Conservation (phyloP, 2,888 invertebrate species). For the Limnephilus marmoratus region DNA sequence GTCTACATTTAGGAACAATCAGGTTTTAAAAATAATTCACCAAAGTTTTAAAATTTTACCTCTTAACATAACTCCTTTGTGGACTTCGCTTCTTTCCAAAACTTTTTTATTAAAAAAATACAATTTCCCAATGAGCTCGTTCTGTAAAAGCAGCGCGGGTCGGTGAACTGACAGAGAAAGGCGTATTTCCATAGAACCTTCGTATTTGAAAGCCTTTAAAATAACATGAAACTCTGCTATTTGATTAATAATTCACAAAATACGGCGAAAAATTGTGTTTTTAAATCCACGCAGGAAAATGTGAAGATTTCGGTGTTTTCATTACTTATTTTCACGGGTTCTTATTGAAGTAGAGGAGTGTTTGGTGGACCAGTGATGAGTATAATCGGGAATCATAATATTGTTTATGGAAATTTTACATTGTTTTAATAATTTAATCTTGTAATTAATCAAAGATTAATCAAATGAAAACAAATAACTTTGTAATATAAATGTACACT, state of each 20-base stretch:
- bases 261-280: background rate
- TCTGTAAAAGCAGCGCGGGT: background rate
- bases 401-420: too few relatives aligned
- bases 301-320: background rate
- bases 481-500: too few relatives aligned
- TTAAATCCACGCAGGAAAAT: background rate
- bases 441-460: too few relatives aligned
- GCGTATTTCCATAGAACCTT: background rate
- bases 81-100: background rate
- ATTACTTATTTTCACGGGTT: background rate
- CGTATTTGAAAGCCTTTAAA: background rate
- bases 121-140: background rate
- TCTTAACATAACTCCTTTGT: background rate
- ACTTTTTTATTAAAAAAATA: background rate
- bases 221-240: background rate
- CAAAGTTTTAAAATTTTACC: too few relatives aligned
- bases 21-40: too few relatives aligned
- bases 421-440: too few relatives aligned
- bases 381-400: background rate
- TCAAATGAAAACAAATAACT: too few relatives aligned
- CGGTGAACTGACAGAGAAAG: background rate
- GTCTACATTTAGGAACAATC: too few relatives aligned
- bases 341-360: background rate
- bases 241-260: background rate
- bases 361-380: background rate